These are phyloP conservation scores for Agrochola lota DNA, from an alignment of 2,888 invertebrate species.

Conservation along the genomic window DNA sequence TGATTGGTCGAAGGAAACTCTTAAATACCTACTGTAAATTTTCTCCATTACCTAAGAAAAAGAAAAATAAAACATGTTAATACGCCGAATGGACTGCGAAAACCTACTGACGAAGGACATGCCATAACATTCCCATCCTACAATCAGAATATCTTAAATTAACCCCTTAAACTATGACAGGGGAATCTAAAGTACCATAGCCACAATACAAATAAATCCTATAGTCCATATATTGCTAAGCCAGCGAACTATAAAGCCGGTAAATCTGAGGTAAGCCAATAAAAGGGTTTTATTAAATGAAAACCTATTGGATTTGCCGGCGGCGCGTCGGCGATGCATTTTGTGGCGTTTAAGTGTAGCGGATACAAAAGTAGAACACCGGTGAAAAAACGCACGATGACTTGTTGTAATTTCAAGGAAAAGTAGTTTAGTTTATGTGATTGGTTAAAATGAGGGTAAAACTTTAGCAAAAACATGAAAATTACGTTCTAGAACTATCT, in stretches of 20 bases:
- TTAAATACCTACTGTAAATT: constrained; percentile 1
- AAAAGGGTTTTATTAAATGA: constrained; percentile 89
- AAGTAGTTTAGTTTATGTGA: background rate
- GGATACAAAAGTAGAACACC: constrained; percentile 69
- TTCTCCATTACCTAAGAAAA: too few species aligned
- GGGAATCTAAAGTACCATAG: constrained; percentile 18
- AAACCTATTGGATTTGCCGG: constrained; percentile 88
- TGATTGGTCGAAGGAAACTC: background rate
- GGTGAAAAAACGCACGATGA: constrained; percentile 22
- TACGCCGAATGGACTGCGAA: fast-evolving
- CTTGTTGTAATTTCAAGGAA: background rate
- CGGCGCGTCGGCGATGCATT: constrained; percentile 78
- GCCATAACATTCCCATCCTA: background rate
- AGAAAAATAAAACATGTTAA: background rate
- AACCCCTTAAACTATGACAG: constrained; percentile 3
- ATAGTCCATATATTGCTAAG: constrained; percentile 71
- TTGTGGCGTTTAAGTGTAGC: constrained; percentile 73
- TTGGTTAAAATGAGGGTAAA: background rate
- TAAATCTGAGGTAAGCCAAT: constrained; percentile 89
- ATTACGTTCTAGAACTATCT: too few species aligned
- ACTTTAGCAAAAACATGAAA: background rate
- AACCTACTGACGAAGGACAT: too few species aligned
- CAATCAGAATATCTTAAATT: background rate
- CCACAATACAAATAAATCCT: constrained; percentile 48
- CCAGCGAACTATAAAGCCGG: constrained; percentile 72